Percentiles rank a stretch among this genome's conserved stretches.
Conservation (phyloP, 2,797 vertebrate genomes). For the Chelon auratus region DNA sequence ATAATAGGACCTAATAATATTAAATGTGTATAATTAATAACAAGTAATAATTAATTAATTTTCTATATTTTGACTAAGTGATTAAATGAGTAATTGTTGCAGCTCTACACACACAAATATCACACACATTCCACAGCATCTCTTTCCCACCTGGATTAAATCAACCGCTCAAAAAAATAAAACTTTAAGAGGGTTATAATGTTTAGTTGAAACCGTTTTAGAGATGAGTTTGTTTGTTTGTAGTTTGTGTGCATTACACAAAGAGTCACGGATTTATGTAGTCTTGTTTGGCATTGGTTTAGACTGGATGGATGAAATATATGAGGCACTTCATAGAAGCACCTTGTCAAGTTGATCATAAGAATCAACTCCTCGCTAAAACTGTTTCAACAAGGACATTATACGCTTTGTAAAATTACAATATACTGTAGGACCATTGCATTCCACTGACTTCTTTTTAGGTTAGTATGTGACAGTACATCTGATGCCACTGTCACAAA, state of each 20-base stretch:
- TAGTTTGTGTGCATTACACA: background rate
- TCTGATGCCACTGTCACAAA: background rate
- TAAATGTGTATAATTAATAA: too few relatives aligned
- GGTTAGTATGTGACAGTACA: background rate
- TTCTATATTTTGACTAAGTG: too few relatives aligned
- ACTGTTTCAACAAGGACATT: background rate
- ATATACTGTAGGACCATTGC: background rate
- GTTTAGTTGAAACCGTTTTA: background rate
- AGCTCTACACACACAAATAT: background rate
- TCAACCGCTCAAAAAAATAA: background rate
- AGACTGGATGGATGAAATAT: background rate
- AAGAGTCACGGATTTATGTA: background rate
- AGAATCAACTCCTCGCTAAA: background rate
- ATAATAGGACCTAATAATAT: too few relatives aligned
- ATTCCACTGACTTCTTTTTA: background rate
- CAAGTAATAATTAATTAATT: too few relatives aligned
- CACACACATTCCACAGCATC: background rate
- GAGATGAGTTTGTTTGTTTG: background rate
- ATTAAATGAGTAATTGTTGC: background rate
- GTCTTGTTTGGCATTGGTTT: background rate
- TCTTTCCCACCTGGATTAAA: background rate
- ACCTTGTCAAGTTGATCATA: background rate
- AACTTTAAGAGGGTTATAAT: background rate
- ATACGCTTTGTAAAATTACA: background rate
- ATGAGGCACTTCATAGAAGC: background rate